Evolutionary conservation across 1,140 invertebrate species (phyloP).

Genomic region (Zeugodacus cucurbitae): DNA sequence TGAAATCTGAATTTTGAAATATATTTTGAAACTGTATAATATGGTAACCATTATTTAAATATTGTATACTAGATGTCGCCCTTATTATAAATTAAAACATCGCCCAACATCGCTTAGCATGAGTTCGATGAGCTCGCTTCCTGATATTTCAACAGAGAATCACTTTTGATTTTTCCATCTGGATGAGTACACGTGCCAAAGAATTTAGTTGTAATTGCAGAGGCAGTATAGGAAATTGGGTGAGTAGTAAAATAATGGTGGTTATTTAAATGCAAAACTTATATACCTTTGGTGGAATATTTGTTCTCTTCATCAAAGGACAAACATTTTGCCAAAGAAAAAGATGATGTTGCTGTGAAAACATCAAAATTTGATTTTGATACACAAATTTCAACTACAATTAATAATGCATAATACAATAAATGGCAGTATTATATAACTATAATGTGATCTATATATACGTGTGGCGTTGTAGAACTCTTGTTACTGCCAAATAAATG

Average conservation of each 20-base stretch:
- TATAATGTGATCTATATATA: constrained; percentile 49
- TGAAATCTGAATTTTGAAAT: too few relatives aligned
- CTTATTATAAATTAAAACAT: too few relatives aligned
- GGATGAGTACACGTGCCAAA: not conserved
- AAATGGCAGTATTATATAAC: constrained; percentile 58
- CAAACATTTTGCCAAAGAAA: constrained; percentile 43
- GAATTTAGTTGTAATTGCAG: not conserved
- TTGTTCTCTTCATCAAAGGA: constrained; percentile 17
- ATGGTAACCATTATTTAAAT: not conserved
- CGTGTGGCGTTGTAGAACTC: constrained; percentile 40
- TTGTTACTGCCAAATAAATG: constrained; percentile 24
- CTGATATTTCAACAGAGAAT: not conserved
- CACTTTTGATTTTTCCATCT: not conserved
- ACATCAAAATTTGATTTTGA: constrained; percentile 24
- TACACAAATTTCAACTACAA: constrained; percentile 12
- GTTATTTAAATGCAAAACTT: not conserved
- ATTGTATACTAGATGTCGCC: not conserved
- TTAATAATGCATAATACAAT: not conserved
- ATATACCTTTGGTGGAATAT: constrained; percentile 13
- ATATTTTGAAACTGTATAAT: too few relatives aligned
- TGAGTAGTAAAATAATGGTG: not conserved
- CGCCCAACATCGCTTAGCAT: too few relatives aligned
- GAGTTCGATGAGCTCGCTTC: not conserved
- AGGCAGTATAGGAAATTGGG: not conserved
- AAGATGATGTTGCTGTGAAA: constrained; percentile 17